Evolutionary conservation across 2,113 vertebrate species (phyloP), one percentile per base, ranked within the genome.

Genomic region (Promerops cafer): DNA sequence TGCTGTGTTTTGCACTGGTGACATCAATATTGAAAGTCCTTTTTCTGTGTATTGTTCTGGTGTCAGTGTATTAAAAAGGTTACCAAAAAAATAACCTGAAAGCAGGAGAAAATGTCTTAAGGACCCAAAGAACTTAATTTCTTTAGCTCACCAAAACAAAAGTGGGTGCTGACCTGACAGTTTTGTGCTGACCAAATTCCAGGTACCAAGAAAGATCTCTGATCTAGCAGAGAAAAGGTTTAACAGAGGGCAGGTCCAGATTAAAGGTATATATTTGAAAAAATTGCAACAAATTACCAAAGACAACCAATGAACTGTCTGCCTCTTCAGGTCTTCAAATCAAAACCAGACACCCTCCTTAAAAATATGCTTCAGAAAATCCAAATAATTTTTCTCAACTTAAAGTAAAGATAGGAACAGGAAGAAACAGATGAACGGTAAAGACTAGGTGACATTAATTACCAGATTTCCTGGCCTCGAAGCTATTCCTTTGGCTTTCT

Each of bases 401-500:
- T 76, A 37, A 83, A 71, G 4, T 13, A 54, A 69, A 65, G 22
- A 53, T 49, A 53, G 26, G 22, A 57, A 22, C 4, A 15, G 33
- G 18, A 42, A 20, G 10, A 50, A 65, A 50, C 2, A 35, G 1
- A 44, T 13, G 22, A 79, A 33, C 0, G 0, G 10, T 23, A 17
- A 68, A 76, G 35, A 39, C 2, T 5, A 28, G 21, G 4, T 26
- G 16, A 33, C 27, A 16, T 56, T 19, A 42, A 61, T 44, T 12
- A 45, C 5, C 11, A 23, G 13, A 6, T 11, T 47, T 72, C 56
- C 40, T 76, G 37, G 6, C n/a, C 27, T 27, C 18, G 2, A 64
- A 59, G 22, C 10, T 76, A 15, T 39, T 83, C 75, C 66, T 50
- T 35, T 28, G 33, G 21, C 30, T 53, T 49, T 63, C 57, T 13